Evolutionary conservation across 2,797 vertebrate genomes (phyloP).

Genomic region (Siniperca scherzeri): DNA sequence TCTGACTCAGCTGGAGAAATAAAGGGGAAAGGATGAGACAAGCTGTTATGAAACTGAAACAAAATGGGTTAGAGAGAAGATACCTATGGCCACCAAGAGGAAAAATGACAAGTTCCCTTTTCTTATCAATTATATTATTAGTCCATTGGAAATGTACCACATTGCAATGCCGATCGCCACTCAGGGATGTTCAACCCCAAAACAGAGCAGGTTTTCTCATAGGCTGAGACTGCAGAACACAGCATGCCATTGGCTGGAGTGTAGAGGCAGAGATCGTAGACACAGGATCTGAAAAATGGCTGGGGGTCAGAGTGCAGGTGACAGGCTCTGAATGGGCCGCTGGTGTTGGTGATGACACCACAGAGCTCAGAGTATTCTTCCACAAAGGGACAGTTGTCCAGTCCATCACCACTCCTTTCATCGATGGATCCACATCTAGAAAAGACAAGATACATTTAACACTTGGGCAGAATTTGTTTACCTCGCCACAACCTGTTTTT

Average conservation of each 20-base stretch:
- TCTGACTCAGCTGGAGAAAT: conserved; percentile 55
- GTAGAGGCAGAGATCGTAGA: conserved; percentile 83
- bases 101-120: neutral
- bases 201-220: conserved; percentile 71
- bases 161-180: conserved; percentile 64
- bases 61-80: neutral
- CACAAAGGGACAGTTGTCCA: conserved; percentile 48
- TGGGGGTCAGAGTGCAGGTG: conserved; percentile 69
- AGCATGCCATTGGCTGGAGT: conserved; percentile 73
- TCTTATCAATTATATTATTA: neutral
- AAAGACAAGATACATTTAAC: neutral
- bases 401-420: neutral
- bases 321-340: conserved; percentile 77
- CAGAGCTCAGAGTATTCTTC: conserved; percentile 76
- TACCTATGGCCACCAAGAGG: neutral
- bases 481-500: no score
- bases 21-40: neutral
- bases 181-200: conserved; percentile 58
- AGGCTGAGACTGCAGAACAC: conserved; percentile 78
- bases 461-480: no score
- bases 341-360: conserved; percentile 74
- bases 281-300: conserved; percentile 75
- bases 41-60: neutral
- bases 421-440: conserved; percentile 70
- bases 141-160: conserved; percentile 52